A percentile compares a stretch with the other conserved stretches of the same genome.
phyloP scores from a whole-genome alignment of 2,888 invertebrate genomes.

The Dryobotodes eremita region DNA sequence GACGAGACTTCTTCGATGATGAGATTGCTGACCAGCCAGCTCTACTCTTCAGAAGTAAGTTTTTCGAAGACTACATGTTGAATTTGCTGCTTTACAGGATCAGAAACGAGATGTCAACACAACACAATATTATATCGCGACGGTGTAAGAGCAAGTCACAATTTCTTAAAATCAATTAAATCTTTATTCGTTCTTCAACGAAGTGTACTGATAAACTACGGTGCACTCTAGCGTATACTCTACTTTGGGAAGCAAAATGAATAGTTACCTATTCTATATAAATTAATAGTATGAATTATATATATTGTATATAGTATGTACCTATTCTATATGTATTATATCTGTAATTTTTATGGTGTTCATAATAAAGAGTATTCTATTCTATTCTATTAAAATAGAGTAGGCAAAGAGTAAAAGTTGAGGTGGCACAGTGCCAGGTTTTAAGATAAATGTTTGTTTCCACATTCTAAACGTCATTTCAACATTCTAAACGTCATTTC shows the following conservation, averaged over 20 bases:
- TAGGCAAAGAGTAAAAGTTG: conserved; percentile 13
- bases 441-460: conserved; percentile 21
- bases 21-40: conserved; percentile 98
- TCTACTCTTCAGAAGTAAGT: conserved; percentile 93
- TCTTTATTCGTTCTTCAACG: neutral
- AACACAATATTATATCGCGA: neutral
- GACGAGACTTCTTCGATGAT: conserved; percentile 96
- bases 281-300: too few species aligned
- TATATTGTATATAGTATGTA: too few species aligned
- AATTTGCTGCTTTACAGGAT: neutral
- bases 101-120: neutral
- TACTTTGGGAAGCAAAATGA: neutral
- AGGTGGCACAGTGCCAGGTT: conserved; percentile 8
- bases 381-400: conserved; percentile 9
- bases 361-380: too few species aligned
- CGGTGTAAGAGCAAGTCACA: neutral
- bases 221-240: neutral
- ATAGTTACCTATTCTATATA: too few species aligned
- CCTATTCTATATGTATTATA: too few species aligned
- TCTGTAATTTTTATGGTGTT: too few species aligned
- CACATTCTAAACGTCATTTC: neutral
- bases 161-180: neutral
- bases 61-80: neutral
- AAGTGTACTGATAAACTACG: neutral
- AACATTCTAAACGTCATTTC: neutral